Evolutionary conservation across 2,888 invertebrate species (phyloP).

Genomic region (Emmelina monodactyla): DNA sequence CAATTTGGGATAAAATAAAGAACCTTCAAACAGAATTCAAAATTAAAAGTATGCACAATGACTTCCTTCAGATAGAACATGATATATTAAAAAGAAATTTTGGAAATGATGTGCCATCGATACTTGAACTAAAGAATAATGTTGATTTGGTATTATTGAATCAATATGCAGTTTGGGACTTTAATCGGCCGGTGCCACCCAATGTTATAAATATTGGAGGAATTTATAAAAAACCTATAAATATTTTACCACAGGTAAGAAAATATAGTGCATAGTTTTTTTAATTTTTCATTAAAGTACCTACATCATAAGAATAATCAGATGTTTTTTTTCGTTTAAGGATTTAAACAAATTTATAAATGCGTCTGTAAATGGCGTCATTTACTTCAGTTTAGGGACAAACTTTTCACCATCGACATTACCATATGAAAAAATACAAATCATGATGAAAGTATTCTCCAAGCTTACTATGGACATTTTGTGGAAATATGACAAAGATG

Average conservation of each 20-base stretch:
- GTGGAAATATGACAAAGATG: constrained; percentile 39
- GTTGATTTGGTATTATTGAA: constrained; percentile 29
- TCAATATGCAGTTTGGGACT: constrained; percentile 31
- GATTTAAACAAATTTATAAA: constrained; percentile 28
- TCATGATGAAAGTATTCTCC: constrained; percentile 29
- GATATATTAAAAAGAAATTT: constrained; percentile 10
- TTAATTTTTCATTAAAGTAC: not conserved
- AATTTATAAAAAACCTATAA: constrained; percentile 28
- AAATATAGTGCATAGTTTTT: no score
- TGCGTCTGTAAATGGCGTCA: constrained; percentile 28
- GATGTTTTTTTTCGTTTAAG: constrained; percentile 15
- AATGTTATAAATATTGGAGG: constrained; percentile 39
- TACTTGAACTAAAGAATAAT: constrained; percentile 8
- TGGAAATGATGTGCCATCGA: constrained; percentile 12
- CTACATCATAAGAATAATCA: not conserved
- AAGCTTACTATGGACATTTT: constrained; percentile 37
- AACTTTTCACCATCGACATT: constrained; percentile 21
- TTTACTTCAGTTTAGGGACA: constrained; percentile 38
- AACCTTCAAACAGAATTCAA: constrained; percentile 12
- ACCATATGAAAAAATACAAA: constrained; percentile 23
- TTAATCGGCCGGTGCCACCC: constrained; percentile 35
- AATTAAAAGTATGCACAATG: not conserved
- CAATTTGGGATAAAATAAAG: constrained; percentile 16
- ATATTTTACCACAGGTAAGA: constrained; percentile 35
- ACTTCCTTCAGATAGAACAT: not conserved